phyloP scores from a whole-genome alignment of 2,888 invertebrate genomes.

The Drosophila ezoana region DNA sequence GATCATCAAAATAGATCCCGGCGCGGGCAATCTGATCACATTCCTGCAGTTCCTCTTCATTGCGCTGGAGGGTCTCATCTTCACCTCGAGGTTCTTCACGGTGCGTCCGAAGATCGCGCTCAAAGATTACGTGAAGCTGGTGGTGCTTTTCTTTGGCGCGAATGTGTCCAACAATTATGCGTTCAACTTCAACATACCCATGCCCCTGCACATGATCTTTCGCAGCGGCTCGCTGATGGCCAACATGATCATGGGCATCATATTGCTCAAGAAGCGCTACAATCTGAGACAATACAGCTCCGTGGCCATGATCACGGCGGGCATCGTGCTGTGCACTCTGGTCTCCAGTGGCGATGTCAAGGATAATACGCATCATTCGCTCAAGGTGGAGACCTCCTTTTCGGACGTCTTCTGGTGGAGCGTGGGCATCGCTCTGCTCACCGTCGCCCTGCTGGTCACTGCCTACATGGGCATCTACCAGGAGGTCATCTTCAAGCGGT shows the following conservation, averaged over 20 bases:
- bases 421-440: slow-evolving; percentile 92
- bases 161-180: slow-evolving; percentile 98
- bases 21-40: slow-evolving; percentile 97
- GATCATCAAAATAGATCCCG: slow-evolving; percentile 95
- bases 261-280: slow-evolving; percentile 94
- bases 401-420: slow-evolving; percentile 87
- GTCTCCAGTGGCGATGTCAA: slow-evolving; percentile 91
- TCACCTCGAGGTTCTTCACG: slow-evolving; percentile 93
- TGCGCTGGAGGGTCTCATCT: slow-evolving; percentile 94
- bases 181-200: slow-evolving; percentile 97
- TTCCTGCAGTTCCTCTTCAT: slow-evolving; percentile 97
- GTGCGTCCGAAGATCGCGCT: slow-evolving; percentile 90
- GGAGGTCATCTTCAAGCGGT: slow-evolving; percentile 92
- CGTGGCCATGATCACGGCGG: slow-evolving; percentile 95
- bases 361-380: slow-evolving; percentile 86
- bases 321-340: slow-evolving; percentile 95
- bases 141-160: slow-evolving; percentile 95
- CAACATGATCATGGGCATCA: slow-evolving; percentile 97
- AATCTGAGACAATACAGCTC: slow-evolving; percentile 94
- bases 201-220: slow-evolving; percentile 99
- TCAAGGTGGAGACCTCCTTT: slow-evolving; percentile 73
- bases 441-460: slow-evolving; percentile 95
- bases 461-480: slow-evolving; percentile 98
- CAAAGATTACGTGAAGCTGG: slow-evolving; percentile 92
- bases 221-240: slow-evolving; percentile 98